Conservation (phyloP, 2,113 vertebrate genomes). For the Morone chrysops region DNA sequence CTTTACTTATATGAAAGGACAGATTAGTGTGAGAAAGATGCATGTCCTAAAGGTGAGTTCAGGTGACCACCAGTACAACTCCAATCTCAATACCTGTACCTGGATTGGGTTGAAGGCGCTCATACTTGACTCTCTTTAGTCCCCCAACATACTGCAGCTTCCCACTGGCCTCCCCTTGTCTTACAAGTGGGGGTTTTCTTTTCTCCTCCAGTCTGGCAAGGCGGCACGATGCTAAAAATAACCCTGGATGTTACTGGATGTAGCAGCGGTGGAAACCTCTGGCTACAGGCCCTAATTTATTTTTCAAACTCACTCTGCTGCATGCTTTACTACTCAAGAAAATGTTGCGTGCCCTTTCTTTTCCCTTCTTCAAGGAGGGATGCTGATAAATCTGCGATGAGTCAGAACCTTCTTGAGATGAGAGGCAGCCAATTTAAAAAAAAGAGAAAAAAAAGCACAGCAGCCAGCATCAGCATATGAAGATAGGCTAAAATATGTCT, state of each 20-base stretch:
- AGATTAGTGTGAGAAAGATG: too few relatives aligned
- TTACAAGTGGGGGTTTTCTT: constrained; percentile 39
- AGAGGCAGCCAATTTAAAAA: constrained; percentile 23
- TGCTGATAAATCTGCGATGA: constrained; percentile 42
- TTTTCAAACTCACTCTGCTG: constrained; percentile 68
- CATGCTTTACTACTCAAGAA: constrained; percentile 52
- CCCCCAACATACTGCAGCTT: constrained; percentile 35
- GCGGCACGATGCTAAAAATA: constrained; percentile 82
- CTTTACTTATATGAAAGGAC: not conserved
- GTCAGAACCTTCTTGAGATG: constrained; percentile 34
- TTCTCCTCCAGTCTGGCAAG: constrained; percentile 68
- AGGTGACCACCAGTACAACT: not conserved
- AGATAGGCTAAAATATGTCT: constrained; percentile 1
- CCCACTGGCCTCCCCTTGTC: constrained; percentile 39
- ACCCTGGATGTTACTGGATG: constrained; percentile 65
- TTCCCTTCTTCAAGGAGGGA: not conserved
- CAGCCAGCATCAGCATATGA: constrained; percentile 12
- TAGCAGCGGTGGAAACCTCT: constrained; percentile 75
- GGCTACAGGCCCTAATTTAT: constrained; percentile 73
- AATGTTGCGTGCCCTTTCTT: constrained; percentile 37
- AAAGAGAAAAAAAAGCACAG: not conserved
- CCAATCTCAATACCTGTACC: not conserved
- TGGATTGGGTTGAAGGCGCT: not conserved
- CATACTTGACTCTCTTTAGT: constrained; percentile 15
- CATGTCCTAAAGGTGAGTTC: constrained; percentile 18